Evolutionary conservation across 2,113 vertebrate species (phyloP).

Genomic region (Macheiramphus alcinus): DNA sequence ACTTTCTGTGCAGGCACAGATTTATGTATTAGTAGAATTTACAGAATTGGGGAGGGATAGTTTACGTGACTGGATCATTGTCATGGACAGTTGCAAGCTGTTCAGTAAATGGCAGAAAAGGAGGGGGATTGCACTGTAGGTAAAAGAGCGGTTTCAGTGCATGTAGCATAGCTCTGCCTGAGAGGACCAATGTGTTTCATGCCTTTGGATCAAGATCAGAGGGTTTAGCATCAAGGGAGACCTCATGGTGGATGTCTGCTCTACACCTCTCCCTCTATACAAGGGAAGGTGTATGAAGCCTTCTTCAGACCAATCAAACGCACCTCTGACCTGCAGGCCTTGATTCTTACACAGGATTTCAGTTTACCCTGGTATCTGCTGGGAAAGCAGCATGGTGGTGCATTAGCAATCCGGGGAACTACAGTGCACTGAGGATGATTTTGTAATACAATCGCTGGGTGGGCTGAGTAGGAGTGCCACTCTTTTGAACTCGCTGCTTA

Average conservation of each 20-base stretch:
- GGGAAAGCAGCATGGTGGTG: neutral
- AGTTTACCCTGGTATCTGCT: neutral
- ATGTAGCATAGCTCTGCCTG: rapidly evolving
- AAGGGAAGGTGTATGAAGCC: neutral
- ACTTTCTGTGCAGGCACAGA: neutral
- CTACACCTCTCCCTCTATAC: neutral
- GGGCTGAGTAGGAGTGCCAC: neutral
- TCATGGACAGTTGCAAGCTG: neutral
- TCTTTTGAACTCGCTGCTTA: neutral
- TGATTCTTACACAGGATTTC: neutral
- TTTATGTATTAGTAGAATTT: neutral
- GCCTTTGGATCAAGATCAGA: neutral
- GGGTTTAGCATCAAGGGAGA: neutral
- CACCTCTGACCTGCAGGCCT: neutral
- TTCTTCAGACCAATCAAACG: neutral
- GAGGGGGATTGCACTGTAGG: neutral
- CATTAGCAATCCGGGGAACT: rapidly evolving
- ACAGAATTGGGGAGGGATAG: neutral
- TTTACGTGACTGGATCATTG: neutral
- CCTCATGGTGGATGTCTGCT: neutral
- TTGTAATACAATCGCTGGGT: rapidly evolving
- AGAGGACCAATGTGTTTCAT: neutral
- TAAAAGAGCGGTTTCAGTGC: neutral
- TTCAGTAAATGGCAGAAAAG: neutral
- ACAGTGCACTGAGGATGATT: neutral